Conservation (phyloP, 2,113 vertebrate genomes). For the Tenebrosternarchus preto region DNA sequence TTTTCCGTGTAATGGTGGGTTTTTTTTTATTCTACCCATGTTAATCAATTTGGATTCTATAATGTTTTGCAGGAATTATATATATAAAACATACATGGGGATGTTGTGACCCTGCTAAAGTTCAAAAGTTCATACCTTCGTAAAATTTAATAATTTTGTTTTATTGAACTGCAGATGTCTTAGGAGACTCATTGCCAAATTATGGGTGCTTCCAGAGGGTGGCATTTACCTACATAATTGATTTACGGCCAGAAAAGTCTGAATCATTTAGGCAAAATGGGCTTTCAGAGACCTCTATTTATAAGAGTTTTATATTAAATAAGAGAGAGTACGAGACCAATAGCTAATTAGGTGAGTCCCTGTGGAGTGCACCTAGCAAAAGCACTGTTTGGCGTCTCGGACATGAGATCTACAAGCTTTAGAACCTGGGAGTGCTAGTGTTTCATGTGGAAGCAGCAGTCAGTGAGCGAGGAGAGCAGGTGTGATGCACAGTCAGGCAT, state of each 20-base stretch:
- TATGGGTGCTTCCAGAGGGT: neutral
- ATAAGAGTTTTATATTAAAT: neutral
- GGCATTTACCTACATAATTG: neutral
- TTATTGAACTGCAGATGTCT: neutral
- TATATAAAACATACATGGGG: too few species aligned
- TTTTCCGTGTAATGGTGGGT: neutral
- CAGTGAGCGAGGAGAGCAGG: too few species aligned
- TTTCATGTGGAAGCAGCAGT: too few species aligned
- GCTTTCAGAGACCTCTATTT: neutral
- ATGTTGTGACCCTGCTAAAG: too few species aligned
- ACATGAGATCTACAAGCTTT: too few species aligned
- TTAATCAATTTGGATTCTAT: too few species aligned
- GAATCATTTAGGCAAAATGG: neutral
- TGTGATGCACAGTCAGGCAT: too few species aligned
- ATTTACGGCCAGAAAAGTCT: neutral
- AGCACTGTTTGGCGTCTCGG: neutral
- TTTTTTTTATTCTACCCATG: too few species aligned
- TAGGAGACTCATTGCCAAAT: neutral
- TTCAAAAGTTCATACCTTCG: too few species aligned
- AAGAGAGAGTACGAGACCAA: neutral
- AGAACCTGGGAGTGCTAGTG: too few species aligned
- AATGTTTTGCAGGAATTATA: too few species aligned
- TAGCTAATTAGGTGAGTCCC: neutral
- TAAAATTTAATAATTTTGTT: too few species aligned
- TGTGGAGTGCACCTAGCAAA: neutral